Base-by-base conservation (phyloP, 2,797 vertebrate species). In the Rhodeus uyekii region DNA sequence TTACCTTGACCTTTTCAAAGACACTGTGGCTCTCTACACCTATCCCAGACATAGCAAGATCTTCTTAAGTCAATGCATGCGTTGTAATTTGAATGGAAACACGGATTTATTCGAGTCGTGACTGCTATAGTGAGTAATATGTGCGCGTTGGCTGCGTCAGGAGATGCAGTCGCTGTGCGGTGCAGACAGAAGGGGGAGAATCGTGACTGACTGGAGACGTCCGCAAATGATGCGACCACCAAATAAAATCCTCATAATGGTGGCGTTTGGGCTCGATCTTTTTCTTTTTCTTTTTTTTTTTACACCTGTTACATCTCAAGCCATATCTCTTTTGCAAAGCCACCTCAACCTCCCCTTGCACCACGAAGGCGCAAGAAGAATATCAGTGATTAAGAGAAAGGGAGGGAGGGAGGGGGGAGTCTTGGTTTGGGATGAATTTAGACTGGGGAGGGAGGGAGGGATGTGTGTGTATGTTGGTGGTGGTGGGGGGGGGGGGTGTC, bases 81-180 rank as follows among this genome's bases (percentile, higher is more conserved):
- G 91, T 91, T 92, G 93, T 95, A 92, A 96, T 96, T 96, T 97
- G 90, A 93, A 93, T 94, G 94, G 92, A 95, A 97, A 95, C 95
- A 93, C 95, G 95, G 96, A 96, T 95, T 96, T 95, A 34, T 80
- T 95, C 94, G 96, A 97, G 97, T 99, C 97, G 97, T 98, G 97
- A 99, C 97, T 98, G 96, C 95, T 96, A 95, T 96, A 96, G 96
- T 98, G 97, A 97, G 96, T 99, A 97, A 97, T 86, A 84, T 96
- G 96, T 94, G 95, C 95, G 95, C 94, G 94, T 94, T 95, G 96
- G 96, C 95, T 98, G 97, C 97, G 97, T 98, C 96, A 98, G 95
- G 96, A 96, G 92, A 96, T 95, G 95, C 95, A 97, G 97, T 96
- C 96, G 96, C 96, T 96, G 96, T 96, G 96, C 96, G 94, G 94